A percentile compares a stretch with the other conserved stretches of the same genome.
phyloP scores from a whole-genome alignment of 2,113 vertebrate genomes.

The Cygnus buccinator region DNA sequence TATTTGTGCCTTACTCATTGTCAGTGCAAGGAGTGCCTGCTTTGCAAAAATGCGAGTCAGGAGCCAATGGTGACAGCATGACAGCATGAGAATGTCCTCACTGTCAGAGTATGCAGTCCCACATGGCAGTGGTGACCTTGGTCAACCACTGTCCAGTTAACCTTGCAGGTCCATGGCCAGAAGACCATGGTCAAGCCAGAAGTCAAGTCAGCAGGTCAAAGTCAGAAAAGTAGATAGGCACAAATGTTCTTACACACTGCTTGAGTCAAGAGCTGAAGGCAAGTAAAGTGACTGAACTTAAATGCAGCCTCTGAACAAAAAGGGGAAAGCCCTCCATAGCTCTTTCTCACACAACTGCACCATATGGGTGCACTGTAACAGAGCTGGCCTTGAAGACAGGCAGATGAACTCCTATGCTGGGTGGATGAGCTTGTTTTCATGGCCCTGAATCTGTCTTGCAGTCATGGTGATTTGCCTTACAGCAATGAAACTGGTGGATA shows the following conservation, averaged over 20 bases:
- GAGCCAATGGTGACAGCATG: not conserved
- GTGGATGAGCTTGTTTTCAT: accelerated
- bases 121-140: not conserved
- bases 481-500: not conserved
- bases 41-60: not conserved
- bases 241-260: not conserved
- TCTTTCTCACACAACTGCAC: not conserved
- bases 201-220: not conserved
- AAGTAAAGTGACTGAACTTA: not conserved
- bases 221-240: not conserved
- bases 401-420: not conserved
- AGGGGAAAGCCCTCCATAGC: not conserved
- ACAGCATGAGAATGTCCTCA: not conserved
- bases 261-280: not conserved
- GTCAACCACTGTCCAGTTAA: not conserved
- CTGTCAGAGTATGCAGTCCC: not conserved
- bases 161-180: not conserved
- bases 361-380: not conserved
- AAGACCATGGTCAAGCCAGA: not conserved
- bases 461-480: not conserved
- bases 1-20: not conserved
- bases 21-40: not conserved
- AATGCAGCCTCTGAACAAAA: not conserved
- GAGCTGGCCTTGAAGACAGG: not conserved
- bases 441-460: not conserved